These are phyloP conservation scores for Tapera naevia DNA, from an alignment of 2,797 vertebrate genomes.

Conservation along the genomic window DNA sequence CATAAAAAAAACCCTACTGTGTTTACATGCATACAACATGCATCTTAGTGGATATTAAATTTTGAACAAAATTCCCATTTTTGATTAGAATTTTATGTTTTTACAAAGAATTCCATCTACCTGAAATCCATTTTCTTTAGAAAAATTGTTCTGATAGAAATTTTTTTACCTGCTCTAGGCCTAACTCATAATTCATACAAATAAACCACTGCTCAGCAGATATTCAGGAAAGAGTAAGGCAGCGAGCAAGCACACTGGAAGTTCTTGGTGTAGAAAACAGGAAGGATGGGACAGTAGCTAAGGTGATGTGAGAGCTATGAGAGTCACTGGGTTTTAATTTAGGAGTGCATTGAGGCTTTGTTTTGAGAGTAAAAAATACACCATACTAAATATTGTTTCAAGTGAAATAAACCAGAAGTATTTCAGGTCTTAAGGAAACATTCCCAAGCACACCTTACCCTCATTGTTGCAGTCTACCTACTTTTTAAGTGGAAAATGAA, in stretches of 20 bases:
- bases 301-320: neutral
- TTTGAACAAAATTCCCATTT: neutral
- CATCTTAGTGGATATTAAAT: neutral
- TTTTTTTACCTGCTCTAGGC: neutral
- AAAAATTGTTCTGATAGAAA: neutral
- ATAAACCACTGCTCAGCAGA: neutral
- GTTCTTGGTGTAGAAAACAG: neutral
- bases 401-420: neutral
- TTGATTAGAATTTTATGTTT: neutral
- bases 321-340: neutral
- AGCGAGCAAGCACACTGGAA: neutral
- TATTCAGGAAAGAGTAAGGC: neutral
- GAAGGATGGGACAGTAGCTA: neutral
- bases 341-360: neutral
- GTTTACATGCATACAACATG: neutral
- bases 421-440: neutral
- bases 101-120: neutral
- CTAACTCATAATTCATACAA: neutral
- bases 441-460: neutral
- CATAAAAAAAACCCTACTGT: neutral
- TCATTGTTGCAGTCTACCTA: neutral
- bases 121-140: neutral
- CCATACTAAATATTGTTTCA: neutral
- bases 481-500: neutral
- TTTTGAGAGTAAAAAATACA: neutral